These are phyloP conservation scores for Agonopterix subpropinquella DNA, from an alignment of 2,888 invertebrate genomes.

Conservation along the genomic window DNA sequence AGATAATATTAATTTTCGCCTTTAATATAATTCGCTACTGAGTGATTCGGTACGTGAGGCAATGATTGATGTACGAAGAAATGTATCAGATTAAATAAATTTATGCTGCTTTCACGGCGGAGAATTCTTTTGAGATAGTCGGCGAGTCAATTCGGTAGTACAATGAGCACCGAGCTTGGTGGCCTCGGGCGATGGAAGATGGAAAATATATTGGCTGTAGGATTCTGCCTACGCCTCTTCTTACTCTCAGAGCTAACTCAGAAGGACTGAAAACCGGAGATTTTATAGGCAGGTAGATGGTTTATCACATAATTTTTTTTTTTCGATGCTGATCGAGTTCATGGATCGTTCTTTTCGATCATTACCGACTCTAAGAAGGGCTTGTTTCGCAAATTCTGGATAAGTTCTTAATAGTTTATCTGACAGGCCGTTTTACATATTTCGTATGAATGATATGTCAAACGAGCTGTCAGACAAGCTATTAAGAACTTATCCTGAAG, in stretches of 20 bases:
- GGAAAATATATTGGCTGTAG: neutral
- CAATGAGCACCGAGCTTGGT: constrained; percentile 42
- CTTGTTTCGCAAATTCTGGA: too few species aligned
- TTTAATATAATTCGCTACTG: constrained; percentile 29
- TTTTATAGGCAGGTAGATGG: too few species aligned
- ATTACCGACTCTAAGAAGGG: too few species aligned
- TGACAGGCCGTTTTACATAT: too few species aligned
- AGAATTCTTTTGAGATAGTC: constrained; percentile 45
- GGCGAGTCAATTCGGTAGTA: constrained; percentile 61
- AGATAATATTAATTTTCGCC: constrained; percentile 28
- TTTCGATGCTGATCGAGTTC: too few species aligned
- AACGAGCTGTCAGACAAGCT: too few species aligned
- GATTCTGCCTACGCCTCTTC: constrained; percentile 11
- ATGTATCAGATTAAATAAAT: constrained; percentile 61
- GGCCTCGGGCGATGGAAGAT: constrained; percentile 16
- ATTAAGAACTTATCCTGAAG: too few species aligned
- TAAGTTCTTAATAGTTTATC: too few species aligned
- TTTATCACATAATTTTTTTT: too few species aligned
- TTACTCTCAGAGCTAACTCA: constrained; percentile 1
- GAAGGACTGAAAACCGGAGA: too few species aligned
- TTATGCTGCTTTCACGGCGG: constrained; percentile 55
- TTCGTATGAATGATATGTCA: too few species aligned
- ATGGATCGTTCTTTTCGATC: too few species aligned
- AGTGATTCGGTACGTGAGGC: constrained; percentile 24
- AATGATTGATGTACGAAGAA: constrained; percentile 58